Percentiles rank a stretch among this genome's conserved stretches.
phyloP scores from a whole-genome alignment of 2,888 invertebrate species.

The Drosophila anceps region DNA sequence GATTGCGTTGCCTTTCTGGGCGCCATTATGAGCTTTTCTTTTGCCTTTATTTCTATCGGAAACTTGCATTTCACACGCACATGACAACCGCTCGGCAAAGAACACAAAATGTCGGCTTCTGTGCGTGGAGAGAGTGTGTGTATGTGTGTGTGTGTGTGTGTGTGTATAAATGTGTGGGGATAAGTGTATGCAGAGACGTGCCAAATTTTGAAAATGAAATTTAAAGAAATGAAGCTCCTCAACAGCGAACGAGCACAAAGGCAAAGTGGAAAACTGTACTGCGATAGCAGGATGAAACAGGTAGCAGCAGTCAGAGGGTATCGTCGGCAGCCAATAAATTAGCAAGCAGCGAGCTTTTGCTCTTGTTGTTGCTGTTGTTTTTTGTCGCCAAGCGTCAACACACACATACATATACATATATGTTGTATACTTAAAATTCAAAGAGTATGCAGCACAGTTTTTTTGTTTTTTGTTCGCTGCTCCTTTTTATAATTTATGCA shows the following conservation, averaged over 20 bases:
- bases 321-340: conserved; percentile 50
- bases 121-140: background rate
- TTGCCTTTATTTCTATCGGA: conserved; percentile 49
- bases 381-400: conserved; percentile 45
- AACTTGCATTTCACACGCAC: conserved; percentile 76
- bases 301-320: conserved; percentile 36
- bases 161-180: background rate
- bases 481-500: conserved; percentile 56
- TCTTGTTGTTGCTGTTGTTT: conserved; percentile 39
- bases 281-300: background rate
- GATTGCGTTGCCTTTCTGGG: conserved; percentile 37
- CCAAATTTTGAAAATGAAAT: conserved; percentile 76
- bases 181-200: conserved; percentile 53
- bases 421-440: conserved; percentile 52
- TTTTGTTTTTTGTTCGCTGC: conserved; percentile 36
- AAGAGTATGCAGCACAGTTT: conserved; percentile 61
- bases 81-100: conserved; percentile 52
- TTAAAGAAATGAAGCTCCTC: conserved; percentile 58
- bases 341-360: conserved; percentile 33
- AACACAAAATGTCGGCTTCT: conserved; percentile 41
- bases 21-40: conserved; percentile 21
- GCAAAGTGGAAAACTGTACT: conserved; percentile 17
- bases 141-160: background rate
- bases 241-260: conserved; percentile 3
- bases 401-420: conserved; percentile 1